Base-by-base conservation (phyloP, 2,888 invertebrate species). In the Nomada hirtipes region DNA sequence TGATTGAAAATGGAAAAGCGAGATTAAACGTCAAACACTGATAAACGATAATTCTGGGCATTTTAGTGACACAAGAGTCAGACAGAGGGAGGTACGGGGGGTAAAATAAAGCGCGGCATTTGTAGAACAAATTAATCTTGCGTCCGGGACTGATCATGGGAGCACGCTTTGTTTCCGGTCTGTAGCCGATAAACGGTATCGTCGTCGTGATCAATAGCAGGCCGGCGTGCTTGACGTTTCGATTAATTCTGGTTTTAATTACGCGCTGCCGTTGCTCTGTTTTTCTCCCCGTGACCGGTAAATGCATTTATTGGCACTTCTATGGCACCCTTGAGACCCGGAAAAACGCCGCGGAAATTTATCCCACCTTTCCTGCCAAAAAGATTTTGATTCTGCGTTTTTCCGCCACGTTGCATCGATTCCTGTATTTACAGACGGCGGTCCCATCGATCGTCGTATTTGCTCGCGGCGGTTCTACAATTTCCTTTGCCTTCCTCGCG, bases 191-290 rank as follows among this genome's bases (percentile, higher is more conserved):
- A 81, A 76, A 81, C 75, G 77, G 65, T 65, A 76, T 82, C 82
- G 76, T 73, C 61, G 50, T 11, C 52, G 57, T 77, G 73, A 83
- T 82, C 76, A 77, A 83, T 73, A 76, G 71, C 68, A 69, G 57
- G 18, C 53, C 50, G 60, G 73, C 23, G 44, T 64, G 52, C 60
- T 53, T 73, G 82, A 82, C 82, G 77, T 82, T 83, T 71, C 83
- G 77, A 82, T 83, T 83, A 83, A 83, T 82, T 73, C 74, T 29
- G 53, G 20, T 82, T 83, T 83, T 83, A 83, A 83, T 83, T 82
- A 82, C 83, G 68, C 65, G 60, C 65, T 53, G 61, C 70, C 77
- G 74, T 73, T 68, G 77, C 50, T 82, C 76, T 65, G 73, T 64
- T 76, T 73, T 73, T 73, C 65, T 73, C 63, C 65, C 11, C 23